A percentile compares a stretch with the other conserved stretches of the same genome.
Conservation (phyloP, 2,797 vertebrate genomes). For the Valencia hispanica region DNA sequence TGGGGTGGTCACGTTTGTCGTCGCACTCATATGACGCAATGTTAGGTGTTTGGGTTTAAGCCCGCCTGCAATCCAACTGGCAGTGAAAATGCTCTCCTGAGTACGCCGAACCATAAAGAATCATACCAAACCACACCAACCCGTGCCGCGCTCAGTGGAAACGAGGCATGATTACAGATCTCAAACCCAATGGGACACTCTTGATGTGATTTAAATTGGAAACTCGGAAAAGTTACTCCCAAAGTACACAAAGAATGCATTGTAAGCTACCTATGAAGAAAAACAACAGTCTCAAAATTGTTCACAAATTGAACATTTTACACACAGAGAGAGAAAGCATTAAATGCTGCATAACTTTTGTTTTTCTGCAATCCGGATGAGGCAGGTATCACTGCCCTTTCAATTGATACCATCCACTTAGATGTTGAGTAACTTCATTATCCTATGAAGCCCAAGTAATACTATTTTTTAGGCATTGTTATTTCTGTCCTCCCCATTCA, state of each 20-base stretch:
- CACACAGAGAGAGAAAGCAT: not conserved
- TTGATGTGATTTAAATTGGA: not conserved
- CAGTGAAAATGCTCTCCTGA: not conserved
- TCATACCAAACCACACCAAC: not conserved
- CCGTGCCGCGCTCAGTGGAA: not conserved
- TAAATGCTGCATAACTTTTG: not conserved
- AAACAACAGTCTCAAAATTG: not conserved
- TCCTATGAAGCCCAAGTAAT: too few species aligned
- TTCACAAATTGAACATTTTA: not conserved
- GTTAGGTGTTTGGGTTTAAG: not conserved
- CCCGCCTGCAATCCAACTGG: not conserved
- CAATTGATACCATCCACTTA: not conserved
- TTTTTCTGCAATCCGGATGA: not conserved
- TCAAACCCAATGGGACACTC: not conserved
- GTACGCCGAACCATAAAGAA: not conserved
- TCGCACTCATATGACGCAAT: not conserved
- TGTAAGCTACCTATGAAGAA: not conserved
- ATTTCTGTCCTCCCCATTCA: not conserved
- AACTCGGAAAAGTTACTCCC: not conserved
- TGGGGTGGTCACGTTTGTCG: not conserved
- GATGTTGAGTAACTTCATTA: not conserved
- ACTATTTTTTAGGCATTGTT: not conserved
- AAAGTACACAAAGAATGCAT: not conserved
- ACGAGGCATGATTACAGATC: not conserved
- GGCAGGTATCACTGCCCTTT: not conserved